phyloP scores from a whole-genome alignment of 2,797 vertebrate species.

The Coregonus sp. region DNA sequence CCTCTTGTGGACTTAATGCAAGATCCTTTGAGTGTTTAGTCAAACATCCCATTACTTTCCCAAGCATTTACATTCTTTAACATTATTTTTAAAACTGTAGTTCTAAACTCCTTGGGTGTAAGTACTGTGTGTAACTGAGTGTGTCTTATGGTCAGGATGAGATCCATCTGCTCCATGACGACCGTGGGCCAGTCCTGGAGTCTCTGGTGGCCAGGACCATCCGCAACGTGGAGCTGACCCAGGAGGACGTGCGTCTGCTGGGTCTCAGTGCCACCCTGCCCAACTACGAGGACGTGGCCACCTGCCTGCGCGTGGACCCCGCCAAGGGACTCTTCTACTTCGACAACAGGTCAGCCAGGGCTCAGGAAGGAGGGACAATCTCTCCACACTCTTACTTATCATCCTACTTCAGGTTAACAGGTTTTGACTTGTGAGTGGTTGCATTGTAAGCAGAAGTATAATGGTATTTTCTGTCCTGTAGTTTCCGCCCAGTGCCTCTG shows the following conservation, averaged over 20 bases:
- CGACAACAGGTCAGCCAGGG: slow-evolving; percentile 82
- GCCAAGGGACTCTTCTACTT: slow-evolving; percentile 93
- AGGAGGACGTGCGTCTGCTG: slow-evolving; percentile 94
- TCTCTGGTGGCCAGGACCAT: slow-evolving; percentile 94
- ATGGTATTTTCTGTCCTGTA: slow-evolving; percentile 44
- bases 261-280: slow-evolving; percentile 96
- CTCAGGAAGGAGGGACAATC: too few species aligned
- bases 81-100: too few species aligned
- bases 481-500: slow-evolving; percentile 94
- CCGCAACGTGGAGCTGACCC: slow-evolving; percentile 95
- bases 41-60: too few species aligned
- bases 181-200: slow-evolving; percentile 94
- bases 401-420: not conserved
- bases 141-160: slow-evolving; percentile 81
- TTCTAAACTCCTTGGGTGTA: too few species aligned
- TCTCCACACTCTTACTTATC: too few species aligned
- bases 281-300: slow-evolving; percentile 97
- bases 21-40: too few species aligned
- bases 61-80: too few species aligned
- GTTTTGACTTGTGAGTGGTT: not conserved
- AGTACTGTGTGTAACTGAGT: not conserved
- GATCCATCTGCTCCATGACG: slow-evolving; percentile 95
- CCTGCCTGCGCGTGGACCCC: slow-evolving; percentile 91
- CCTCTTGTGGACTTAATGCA: too few species aligned
- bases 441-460: not conserved